Base-by-base conservation (phyloP, 2,888 invertebrate species). In the Leucozona laternaria region DNA sequence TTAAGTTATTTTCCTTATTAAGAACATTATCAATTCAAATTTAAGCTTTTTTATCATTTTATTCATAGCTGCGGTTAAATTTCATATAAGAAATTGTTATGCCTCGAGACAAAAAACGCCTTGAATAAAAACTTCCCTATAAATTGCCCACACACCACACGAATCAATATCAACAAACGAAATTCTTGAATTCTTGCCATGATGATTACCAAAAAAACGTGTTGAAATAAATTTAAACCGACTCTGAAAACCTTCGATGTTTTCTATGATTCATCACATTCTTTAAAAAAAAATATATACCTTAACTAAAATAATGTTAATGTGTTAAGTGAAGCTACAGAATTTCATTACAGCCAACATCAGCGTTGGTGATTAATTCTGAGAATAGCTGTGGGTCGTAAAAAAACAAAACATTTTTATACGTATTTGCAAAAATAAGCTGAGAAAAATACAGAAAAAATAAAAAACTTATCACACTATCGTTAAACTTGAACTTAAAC, bases 401-500 rank as follows among this genome's bases (percentile, higher is more conserved):
- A 28, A 25, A 15, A 13, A 37, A 60, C 34, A 34, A 64, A 28
- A 40, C n/a, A 17, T 64, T 3, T 2, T 28, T 28, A 40, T 20
- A 37, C 37, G 13, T 13, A 10, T 40, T 40, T 15, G 40, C 40
- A 40, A 40, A 40, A 40, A 8, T 31, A 6, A 8, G 5, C 11
- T 11, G 2, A 37, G 13, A 11, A 64, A 45, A 45, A 45, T 20
- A 40, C 22, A 17, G 66, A 2, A 4, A 64, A 31, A 34, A 55
- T 55, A 43, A n/a, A n/a, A 55, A 62, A 62, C 17, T 60, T 48
- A 66, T 34, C 22, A 37, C 68, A 50, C 15, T 57, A 50, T 70
- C 45, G 43, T 55, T 81, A 60, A 80, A 80, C 79, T 80, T 81
- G 77, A 76, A 81, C 81, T 80, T 80, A 60, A 80, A 75, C 66